Base-by-base conservation (phyloP, 2,888 invertebrate genomes). In the Diaphora mendica region DNA sequence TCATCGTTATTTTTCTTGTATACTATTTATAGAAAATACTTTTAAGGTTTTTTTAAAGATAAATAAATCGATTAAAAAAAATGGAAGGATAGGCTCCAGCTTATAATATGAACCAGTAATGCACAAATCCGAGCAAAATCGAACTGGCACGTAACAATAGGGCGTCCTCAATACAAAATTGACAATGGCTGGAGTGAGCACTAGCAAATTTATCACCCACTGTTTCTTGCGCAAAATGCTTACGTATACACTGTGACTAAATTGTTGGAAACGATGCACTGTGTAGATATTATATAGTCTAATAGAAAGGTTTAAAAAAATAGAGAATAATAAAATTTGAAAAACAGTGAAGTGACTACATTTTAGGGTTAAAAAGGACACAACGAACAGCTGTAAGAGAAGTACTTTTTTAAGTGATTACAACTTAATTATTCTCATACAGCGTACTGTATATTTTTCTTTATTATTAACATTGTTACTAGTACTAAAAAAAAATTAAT, bases 101-200 rank as follows among this genome's bases (percentile, higher is more conserved):
- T 79, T 72, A 2, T 85, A 55, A 74, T 79, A 81, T 82, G 67
- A 0, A 77, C 87, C 87, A 75, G 64, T 72, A 74, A 71, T 73
- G 77, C 88, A 92, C 91, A 91, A 94, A 94, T 92, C 91, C 94
- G 93, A 94, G 92, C 93, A 95, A 93, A 95, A 95, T 95, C 94
- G 93, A 95, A 94, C 90, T 92, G 90, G 88, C 87, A 88, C 84
- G 85, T 88, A 91, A 95, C 95, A 95, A 95, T 94, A 87, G 93
- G 77, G 83, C 91, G 92, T 92, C 91, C 92, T 94, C 95, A 94
- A 95, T 94, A 94, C 93, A 91, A 92, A 93, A 94, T 93, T 92
- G 93, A 94, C 94, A 94, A 95, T 93, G 87, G 91, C 85, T 83
- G 86, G 90, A 88, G 92, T 90, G 91, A 91, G 88, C 88, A 91